Evolutionary conservation across 2,113 vertebrate species (phyloP).

Genomic region (Crotalus helleri): DNA sequence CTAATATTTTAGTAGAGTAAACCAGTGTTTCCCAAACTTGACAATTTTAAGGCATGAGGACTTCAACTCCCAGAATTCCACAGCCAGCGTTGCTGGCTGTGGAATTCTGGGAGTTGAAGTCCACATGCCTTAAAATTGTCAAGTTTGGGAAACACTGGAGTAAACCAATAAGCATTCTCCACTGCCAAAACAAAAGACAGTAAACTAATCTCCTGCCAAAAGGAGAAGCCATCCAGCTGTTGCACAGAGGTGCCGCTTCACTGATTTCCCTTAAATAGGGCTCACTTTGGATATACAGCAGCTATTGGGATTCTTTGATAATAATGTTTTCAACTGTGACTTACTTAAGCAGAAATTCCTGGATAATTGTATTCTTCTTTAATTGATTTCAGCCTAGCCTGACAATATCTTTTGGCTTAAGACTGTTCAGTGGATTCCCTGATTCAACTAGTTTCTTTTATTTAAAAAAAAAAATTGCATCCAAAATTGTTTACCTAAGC

Average conservation of each 20-base stretch:
- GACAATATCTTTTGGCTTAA: not conserved
- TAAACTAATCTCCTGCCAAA: not conserved
- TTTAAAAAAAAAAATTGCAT: not conserved
- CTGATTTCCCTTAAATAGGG: not conserved
- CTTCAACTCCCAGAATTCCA: no score
- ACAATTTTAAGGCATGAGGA: no score
- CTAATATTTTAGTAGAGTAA: not conserved
- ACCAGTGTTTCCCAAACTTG: no score
- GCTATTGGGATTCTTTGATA: not conserved
- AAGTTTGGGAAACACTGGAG: no score
- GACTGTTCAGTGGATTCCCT: not conserved
- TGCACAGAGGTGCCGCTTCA: not conserved
- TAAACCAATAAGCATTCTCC: not conserved
- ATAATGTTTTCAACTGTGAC: not conserved
- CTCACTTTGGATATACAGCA: not conserved
- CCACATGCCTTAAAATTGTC: no score
- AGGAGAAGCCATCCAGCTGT: not conserved
- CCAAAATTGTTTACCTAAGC: not conserved
- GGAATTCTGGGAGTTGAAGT: no score
- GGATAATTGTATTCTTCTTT: not conserved
- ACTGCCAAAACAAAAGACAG: not conserved
- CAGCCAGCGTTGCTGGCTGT: no score
- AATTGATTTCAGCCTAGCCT: not conserved
- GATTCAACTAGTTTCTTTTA: not conserved
- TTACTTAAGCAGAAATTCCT: not conserved